Base-by-base conservation (phyloP, 2,888 invertebrate genomes). In the Drosophila subsilvestris region DNA sequence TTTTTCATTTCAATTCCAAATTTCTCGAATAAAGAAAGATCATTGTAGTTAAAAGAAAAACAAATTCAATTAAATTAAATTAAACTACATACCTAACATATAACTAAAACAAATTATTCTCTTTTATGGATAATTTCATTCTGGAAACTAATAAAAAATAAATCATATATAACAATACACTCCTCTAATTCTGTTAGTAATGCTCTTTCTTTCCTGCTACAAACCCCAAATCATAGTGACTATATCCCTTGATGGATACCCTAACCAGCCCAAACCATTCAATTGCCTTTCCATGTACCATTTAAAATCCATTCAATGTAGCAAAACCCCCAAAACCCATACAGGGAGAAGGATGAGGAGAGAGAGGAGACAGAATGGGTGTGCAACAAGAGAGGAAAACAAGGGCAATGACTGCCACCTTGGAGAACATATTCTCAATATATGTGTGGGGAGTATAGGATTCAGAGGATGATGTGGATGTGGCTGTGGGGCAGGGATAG, bases 231-330 rank as follows among this genome's bases (percentile, higher is more conserved):
- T 17, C 12, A 63, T 25, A 49, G 32, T 37, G n/a, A 37, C 7
- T 9, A 45, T 14, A 17, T 20, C 10, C 55, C 44, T 6, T 44
- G 0, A 1, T 20, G 8, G 8, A 50, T 45, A 45, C 63, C 55
- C 61, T 69, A 37, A 22, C 47, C 60, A 27, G 49, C 14, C 37
- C 37, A 14, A 37, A 51, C 57, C 65, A 63, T 83, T 75, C 78
- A 68, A 83, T 88, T 74, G 84, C 78, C 80, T 86, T 83, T 83
- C 84, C 80, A 72, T 88, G 86, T 83, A 71, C 61, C 80, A 69
- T 78, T 88, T 83, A 75, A 86, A 84, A 84, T 70, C 76, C 76
- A 57, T 71, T 83, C 71, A 80, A 75, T 78, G 86, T 74, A 63
- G 69, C 73, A 63, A 62, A 69, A 63, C 32, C 62, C 70, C 68